A percentile compares a stretch with the other conserved stretches of the same genome.
Evolutionary conservation across 2,797 vertebrate genomes (phyloP).

Genomic region (Distichodus sexfasciatus): DNA sequence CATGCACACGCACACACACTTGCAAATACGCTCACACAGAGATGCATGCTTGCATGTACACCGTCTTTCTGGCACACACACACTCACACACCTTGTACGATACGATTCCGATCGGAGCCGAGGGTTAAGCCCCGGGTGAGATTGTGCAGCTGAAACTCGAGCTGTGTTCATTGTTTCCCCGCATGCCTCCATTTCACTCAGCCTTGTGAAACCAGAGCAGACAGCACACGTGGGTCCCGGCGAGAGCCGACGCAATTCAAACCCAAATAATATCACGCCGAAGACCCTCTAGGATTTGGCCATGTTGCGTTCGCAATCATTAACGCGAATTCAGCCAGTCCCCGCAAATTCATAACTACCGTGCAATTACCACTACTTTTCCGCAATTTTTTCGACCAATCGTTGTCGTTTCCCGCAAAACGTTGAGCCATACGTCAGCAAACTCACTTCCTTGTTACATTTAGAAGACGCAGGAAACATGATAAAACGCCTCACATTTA

Average conservation of each 20-base stretch:
- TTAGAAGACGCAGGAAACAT: too few relatives aligned
- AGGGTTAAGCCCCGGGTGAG: constrained; percentile 70
- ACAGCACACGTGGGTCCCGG: constrained; percentile 15
- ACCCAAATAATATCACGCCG: constrained; percentile 35
- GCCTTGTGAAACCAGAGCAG: constrained; percentile 59
- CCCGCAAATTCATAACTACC: too few relatives aligned
- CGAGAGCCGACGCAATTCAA: constrained; percentile 59
- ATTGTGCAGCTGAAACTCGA: constrained; percentile 70
- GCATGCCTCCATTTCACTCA: constrained; percentile 63
- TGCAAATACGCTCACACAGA: constrained; percentile 45
- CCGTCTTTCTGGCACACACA: too few relatives aligned
- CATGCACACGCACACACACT: constrained; percentile 30
- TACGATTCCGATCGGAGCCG: constrained; percentile 69
- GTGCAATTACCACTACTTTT: too few relatives aligned
- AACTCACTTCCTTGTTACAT: too few relatives aligned
- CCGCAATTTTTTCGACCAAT: too few relatives aligned
- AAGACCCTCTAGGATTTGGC: too few relatives aligned
- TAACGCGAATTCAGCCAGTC: background rate
- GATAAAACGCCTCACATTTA: too few relatives aligned
- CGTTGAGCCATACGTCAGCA: too few relatives aligned
- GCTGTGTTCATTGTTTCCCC: constrained; percentile 66
- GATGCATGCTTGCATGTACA: constrained; percentile 28
- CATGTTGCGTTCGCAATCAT: constrained; percentile 6
- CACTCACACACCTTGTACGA: constrained; percentile 42
- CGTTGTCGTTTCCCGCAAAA: too few relatives aligned